A percentile compares a stretch with the other conserved stretches of the same genome.
phyloP scores from a whole-genome alignment of 1,140 invertebrate species.

The Lepidurus packardi region DNA sequence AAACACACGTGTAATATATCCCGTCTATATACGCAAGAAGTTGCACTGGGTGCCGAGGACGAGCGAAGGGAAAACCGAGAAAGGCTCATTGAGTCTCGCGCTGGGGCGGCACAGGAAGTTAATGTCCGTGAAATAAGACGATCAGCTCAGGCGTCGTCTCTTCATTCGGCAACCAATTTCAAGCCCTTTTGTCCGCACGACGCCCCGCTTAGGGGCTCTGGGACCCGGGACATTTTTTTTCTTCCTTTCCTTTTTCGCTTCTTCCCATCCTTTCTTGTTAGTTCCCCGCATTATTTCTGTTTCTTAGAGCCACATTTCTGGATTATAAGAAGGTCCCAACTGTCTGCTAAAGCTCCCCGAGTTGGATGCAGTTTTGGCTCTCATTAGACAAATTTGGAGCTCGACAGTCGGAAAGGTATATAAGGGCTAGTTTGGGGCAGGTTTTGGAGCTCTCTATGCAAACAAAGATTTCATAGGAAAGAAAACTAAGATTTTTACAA shows the following conservation, averaged over 20 bases:
- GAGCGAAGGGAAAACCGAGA: conserved; percentile 11
- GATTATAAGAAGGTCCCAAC: not conserved
- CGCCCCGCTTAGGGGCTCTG: conserved; percentile 7
- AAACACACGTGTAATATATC: conserved; percentile 22
- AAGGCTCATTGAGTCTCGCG: conserved; percentile 10
- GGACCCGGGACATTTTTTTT: not conserved
- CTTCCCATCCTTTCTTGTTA: not conserved
- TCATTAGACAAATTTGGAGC: no score
- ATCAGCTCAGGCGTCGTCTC: conserved; percentile 20
- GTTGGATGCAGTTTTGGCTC: no score
- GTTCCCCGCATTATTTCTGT: not conserved
- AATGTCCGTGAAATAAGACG: conserved; percentile 21
- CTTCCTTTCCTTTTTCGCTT: not conserved
- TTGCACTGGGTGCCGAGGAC: not conserved
- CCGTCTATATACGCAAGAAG: conserved; percentile 2
- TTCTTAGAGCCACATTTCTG: not conserved
- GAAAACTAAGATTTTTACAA: no score
- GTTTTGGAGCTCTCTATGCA: no score
- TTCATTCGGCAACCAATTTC: conserved; percentile 21
- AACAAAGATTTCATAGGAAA: no score
- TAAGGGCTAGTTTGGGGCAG: no score
- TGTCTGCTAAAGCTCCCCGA: no score
- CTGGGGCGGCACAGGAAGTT: conserved; percentile 15
- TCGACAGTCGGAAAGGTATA: no score
- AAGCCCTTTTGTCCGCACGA: conserved; percentile 20